Conservation (phyloP, 2,888 invertebrate species). For the Aspidiotus rigidus region DNA sequence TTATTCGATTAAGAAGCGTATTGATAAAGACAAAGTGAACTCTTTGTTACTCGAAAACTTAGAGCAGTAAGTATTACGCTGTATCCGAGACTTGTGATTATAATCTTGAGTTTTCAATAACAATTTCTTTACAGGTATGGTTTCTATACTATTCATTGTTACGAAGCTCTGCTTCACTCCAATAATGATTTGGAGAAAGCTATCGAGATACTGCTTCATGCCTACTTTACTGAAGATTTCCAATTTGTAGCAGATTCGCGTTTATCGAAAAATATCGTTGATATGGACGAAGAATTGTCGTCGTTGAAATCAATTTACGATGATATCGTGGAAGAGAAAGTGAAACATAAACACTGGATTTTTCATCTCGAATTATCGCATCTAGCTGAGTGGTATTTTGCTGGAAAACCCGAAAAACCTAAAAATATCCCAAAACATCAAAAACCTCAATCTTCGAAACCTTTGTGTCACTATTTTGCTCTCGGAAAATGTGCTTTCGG, state of each 20-base stretch:
- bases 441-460: slow-evolving; percentile 41
- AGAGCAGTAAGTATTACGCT: slow-evolving; percentile 6
- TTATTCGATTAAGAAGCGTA: slow-evolving; percentile 12
- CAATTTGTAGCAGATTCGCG: background rate
- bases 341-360: slow-evolving; percentile 20
- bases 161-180: slow-evolving; percentile 49
- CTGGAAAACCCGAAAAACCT: background rate
- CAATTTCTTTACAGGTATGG: slow-evolving; percentile 53
- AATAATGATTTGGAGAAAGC: slow-evolving; percentile 20
- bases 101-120: background rate
- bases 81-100: background rate
- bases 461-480: slow-evolving; percentile 55
- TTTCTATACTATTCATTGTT: slow-evolving; percentile 63
- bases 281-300: slow-evolving; percentile 20
- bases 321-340: slow-evolving; percentile 14
- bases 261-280: background rate
- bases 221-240: slow-evolving; percentile 13
- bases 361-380: slow-evolving; percentile 16
- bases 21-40: slow-evolving; percentile 11
- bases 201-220: background rate
- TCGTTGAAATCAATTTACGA: slow-evolving; percentile 24
- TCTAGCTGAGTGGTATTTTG: slow-evolving; percentile 18
- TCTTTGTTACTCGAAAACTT: slow-evolving; percentile 18
- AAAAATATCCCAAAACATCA: background rate
- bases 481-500: slow-evolving; percentile 58